Evolutionary conservation across 2,113 vertebrate species (phyloP).

Genomic region (Ptilonorhynchus violaceus): DNA sequence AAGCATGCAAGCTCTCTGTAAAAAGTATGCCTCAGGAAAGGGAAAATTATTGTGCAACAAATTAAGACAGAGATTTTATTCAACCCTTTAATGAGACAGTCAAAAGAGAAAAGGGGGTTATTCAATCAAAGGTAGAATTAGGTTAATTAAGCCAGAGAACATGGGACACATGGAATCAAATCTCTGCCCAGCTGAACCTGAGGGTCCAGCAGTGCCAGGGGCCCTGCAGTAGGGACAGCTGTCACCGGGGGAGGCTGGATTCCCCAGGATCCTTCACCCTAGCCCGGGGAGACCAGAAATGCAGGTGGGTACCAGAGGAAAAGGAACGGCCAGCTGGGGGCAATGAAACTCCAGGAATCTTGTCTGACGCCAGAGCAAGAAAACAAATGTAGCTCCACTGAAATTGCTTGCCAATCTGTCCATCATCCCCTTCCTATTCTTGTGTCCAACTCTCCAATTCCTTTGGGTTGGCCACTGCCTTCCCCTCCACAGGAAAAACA

Average conservation of each 20-base stretch:
- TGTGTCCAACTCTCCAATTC: not conserved
- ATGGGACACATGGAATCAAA: not conserved
- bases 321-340: slow-evolving; percentile 32
- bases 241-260: not conserved
- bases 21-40: not conserved
- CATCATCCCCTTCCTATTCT: not conserved
- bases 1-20: not conserved
- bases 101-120: not conserved
- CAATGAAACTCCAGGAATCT: slow-evolving; percentile 33
- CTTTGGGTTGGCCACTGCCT: not conserved
- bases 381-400: not conserved
- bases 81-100: not conserved
- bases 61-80: not conserved
- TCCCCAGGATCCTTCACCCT: not conserved
- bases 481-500: not conserved
- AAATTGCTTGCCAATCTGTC: not conserved
- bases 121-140: not conserved
- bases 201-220: not conserved
- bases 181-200: not conserved
- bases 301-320: not conserved
- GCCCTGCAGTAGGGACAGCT: not conserved
- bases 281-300: rapidly evolving
- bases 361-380: not conserved
- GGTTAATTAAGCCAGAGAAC: slow-evolving; percentile 1
- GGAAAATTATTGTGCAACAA: not conserved